Evolutionary conservation across 2,888 invertebrate genomes (phyloP), one percentile per base, ranked within the genome.

Genomic region (Dryocosmus kuriphilus): DNA sequence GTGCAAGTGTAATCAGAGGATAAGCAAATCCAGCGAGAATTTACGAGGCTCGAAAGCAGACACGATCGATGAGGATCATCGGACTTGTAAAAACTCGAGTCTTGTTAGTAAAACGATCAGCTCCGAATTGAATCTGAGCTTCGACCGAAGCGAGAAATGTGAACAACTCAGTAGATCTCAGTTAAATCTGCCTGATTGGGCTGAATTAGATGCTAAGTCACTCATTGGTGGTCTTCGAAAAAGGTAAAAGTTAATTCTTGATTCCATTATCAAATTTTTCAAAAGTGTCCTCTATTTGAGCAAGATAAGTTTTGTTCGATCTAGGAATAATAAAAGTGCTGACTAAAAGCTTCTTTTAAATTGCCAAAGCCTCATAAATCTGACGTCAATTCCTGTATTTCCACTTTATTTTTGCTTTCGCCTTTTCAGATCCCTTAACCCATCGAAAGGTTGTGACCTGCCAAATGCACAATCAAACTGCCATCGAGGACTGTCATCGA

Each of bases 11-110:
- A 61, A 77, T 55, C 60, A 73, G 22, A 62, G 62, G 60, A 77
- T 71, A 41, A 46, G 77, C 61, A 62, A 77, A 73, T 77, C 77
- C 35, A 77, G 74, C 27, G 74, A 77, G n/a, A 73, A 74, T 55
- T 51, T 74, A 30, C 32, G 32, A 30, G 46, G 16, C 32, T 32
- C 63, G 27, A 63, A 55, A 74, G 51, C 46, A 35, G 77, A 74
- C 22, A n/a, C 22, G 30, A 71, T 71, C 51, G 32, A 71, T 71
- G 30, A 71, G 30, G 30, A 51, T 71, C 46, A 71, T 71, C 71
- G 30, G 19, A 51, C 41, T 19, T 51, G n/a, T 32, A 27, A 30
- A 71, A 71, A 51, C 30, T 77, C 35, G 41, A 71, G 60, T 38
- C 55, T 67, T 19, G 55, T 55, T 38, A 22, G 71, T 24, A 35